These are phyloP conservation scores for Buphagus erythrorhynchus DNA, from an alignment of 2,797 vertebrate genomes.

Conservation along the genomic window DNA sequence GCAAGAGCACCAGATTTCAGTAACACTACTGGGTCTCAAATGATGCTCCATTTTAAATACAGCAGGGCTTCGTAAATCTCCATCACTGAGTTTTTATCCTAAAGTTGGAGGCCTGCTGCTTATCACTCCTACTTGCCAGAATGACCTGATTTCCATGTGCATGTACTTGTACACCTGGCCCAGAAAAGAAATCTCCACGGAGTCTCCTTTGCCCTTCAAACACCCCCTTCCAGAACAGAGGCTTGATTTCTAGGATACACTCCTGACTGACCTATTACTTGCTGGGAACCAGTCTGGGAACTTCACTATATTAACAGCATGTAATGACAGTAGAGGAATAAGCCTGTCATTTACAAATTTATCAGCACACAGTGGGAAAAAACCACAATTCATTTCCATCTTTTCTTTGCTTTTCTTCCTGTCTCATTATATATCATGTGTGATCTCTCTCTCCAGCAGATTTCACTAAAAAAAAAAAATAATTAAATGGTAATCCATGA, in stretches of 20 bases:
- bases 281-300: background rate
- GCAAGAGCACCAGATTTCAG: background rate
- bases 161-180: background rate
- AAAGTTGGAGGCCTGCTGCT: background rate
- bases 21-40: background rate
- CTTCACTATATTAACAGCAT: background rate
- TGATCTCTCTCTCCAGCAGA: background rate
- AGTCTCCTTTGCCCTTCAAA: background rate
- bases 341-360: background rate
- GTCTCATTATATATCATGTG: background rate
- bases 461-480: background rate
- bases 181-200: background rate
- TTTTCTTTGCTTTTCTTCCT: background rate
- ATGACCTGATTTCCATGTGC: background rate
- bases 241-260: background rate
- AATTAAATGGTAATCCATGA: slow-evolving; percentile 5
- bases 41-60: background rate
- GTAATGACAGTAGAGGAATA: background rate
- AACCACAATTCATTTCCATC: background rate
- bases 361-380: background rate
- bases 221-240: background rate
- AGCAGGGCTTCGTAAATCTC: background rate
- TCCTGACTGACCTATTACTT: background rate
- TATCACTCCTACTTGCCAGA: background rate
- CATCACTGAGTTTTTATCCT: background rate